Evolutionary conservation across 1,140 invertebrate species (phyloP), one percentile per base, ranked within the genome.

Genomic region (Drosophila pseudoobscura): DNA sequence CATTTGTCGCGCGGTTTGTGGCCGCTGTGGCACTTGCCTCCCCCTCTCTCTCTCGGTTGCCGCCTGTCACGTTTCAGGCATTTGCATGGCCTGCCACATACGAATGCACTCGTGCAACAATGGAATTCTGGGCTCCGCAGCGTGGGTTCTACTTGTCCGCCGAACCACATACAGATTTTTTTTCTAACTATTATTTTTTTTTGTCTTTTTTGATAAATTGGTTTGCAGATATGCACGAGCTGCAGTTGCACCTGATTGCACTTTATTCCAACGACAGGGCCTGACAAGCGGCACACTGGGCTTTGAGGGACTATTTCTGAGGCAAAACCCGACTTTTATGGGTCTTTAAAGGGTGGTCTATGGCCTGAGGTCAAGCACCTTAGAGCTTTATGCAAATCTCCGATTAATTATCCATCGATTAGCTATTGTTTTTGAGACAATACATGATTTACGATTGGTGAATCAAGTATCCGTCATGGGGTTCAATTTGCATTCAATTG

Each of bases 11-110:
- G 9, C 9, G 31, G 31, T 35, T 58, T 66, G 58, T 20, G 69
- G 69, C 47, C 31, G 62, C 54, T 43, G 54, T 77, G 62, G 49
- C 57, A 70, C 39, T 59, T 46, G 46, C 9, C 29, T 2, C 35
- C 13, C 39, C 59, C 46, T 13, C 11, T 4, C 11, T 13, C 35
- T 13, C 50, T 75, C 61, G 52, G 74, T 75, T 63, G 77, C 78
- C 68, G 74, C 73, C 68, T 87, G 80, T 85, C 80, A 85, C 80
- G 80, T 85, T 85, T 85, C 55, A 77, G 78, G 52, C 69, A 85
- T 85, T 85, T 85, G 82, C 80, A 85, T 87, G 64, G 46, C 65
- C 55, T 56, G 4, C 65, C 73, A 52, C 64, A 22, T 43, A 56
- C 31, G 26, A 57, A 24, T 56, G 35, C 51, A 53, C 51, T 69